Evolutionary conservation across 1,140 invertebrate species (phyloP).

Genomic region (Pantala flavescens): DNA sequence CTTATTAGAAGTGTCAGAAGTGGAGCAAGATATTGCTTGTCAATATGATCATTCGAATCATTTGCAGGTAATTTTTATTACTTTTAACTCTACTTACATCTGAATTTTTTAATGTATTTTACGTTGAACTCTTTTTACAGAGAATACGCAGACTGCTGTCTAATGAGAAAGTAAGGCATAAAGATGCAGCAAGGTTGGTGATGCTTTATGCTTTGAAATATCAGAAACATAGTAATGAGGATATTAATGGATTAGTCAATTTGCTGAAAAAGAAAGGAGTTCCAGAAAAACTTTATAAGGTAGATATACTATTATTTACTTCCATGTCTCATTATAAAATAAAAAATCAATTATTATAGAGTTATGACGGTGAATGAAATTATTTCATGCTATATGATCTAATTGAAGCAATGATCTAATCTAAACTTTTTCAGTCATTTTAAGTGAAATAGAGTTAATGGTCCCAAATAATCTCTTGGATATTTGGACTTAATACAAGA

Average conservation of each 20-base stretch:
- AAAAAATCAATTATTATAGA: too few relatives aligned
- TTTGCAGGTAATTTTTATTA: slow-evolving; percentile 32
- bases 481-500: too few relatives aligned
- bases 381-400: too few relatives aligned
- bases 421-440: too few relatives aligned
- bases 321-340: too few relatives aligned
- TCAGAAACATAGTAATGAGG: slow-evolving; percentile 79
- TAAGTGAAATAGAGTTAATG: too few relatives aligned
- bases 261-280: slow-evolving; percentile 58
- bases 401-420: too few relatives aligned
- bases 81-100: not conserved
- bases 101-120: not conserved
- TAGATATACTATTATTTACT: slow-evolving; percentile 26
- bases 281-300: slow-evolving; percentile 43
- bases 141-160: slow-evolving; percentile 32
- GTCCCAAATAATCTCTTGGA: too few relatives aligned
- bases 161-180: slow-evolving; percentile 57
- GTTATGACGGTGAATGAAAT: too few relatives aligned
- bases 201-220: slow-evolving; percentile 90
- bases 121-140: not conserved
- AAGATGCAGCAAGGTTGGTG: slow-evolving; percentile 79
- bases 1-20: slow-evolving; percentile 86
- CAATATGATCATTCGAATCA: slow-evolving; percentile 85
- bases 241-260: slow-evolving; percentile 60
- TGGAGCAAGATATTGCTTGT: slow-evolving; percentile 92